Evolutionary conservation across 2,888 invertebrate genomes (phyloP), one percentile per base, ranked within the genome.

Genomic region (Digitonthophagus gazella): DNA sequence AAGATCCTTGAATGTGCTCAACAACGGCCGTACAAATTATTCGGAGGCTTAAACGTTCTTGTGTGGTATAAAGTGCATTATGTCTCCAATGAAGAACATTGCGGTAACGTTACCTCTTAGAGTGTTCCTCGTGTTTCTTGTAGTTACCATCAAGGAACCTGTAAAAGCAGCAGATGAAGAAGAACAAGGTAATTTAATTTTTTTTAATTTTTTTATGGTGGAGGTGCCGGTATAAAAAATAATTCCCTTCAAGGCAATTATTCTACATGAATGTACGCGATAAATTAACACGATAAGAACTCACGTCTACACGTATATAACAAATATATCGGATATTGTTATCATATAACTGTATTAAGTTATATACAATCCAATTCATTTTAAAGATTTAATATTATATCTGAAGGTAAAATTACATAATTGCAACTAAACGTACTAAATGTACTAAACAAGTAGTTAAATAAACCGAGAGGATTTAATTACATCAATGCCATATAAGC

Each of bases 141-240:
- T 54, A 64, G 15, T 67, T 64, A 44, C 6, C 28, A 64, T 15
- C 22, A 56, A 20, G 15, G 75, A 75, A 66, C 80, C 80, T 71
- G 79, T 78, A 11, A 73, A 78, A 66, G 69, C 74, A 22, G 78
- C 78, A 61, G 78, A 78, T 65, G 79, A 78, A 64, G 81, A 80
- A 68, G 74, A 74, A 67, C 72, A 72, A 74, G 74, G 74, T 74
- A 66, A 58, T 61, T 63, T 57, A 44, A 5, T 56, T 20, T 58
- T 44, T 64, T 28, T 18, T 1, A 58, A 11, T 22, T 58, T 3
- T 14, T n/a, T 57, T 18, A 56, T 56, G 19, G 55, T 3, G 64
- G 44, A 8, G 44, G 44, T n/a, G 61, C 18, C 61, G 61, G 15
- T n/a, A 61, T 6, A 61, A 18, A 18, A 8, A 16, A 28, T 64